These are phyloP conservation scores for Eristalis pertinax DNA, from an alignment of 2,888 invertebrate genomes.

Conservation along the genomic window DNA sequence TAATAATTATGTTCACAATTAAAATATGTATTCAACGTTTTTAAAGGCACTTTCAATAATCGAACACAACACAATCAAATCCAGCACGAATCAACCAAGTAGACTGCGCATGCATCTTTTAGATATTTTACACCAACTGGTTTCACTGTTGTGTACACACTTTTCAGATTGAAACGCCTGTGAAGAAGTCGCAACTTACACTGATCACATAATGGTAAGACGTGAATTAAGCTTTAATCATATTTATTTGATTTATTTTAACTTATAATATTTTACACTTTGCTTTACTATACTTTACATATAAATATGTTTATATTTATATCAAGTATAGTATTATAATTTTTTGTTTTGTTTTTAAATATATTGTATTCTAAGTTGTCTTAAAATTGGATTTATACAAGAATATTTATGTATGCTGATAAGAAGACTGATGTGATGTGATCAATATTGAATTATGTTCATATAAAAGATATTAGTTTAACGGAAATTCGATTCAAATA, in stretches of 20 bases:
- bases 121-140: slow-evolving; percentile 66
- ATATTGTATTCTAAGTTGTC: no score
- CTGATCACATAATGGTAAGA: slow-evolving; percentile 28
- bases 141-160: slow-evolving; percentile 64
- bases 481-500: no score
- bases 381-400: no score
- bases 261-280: neutral
- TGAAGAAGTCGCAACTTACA: slow-evolving; percentile 30
- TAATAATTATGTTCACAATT: slow-evolving; percentile 20
- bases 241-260: neutral
- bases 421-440: no score
- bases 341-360: no score
- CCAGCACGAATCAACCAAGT: slow-evolving; percentile 63
- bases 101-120: slow-evolving; percentile 70
- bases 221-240: slow-evolving; percentile 41
- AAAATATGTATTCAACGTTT: slow-evolving; percentile 31
- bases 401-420: no score
- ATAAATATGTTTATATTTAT: no score
- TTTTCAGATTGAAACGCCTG: slow-evolving; percentile 35
- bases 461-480: no score
- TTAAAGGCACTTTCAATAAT: slow-evolving; percentile 48
- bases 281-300: no score
- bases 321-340: no score
- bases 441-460: no score
- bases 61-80: slow-evolving; percentile 61